Evolutionary conservation across 1,140 invertebrate genomes (phyloP), one percentile per base, ranked within the genome.

Genomic region (Achroia grisella): DNA sequence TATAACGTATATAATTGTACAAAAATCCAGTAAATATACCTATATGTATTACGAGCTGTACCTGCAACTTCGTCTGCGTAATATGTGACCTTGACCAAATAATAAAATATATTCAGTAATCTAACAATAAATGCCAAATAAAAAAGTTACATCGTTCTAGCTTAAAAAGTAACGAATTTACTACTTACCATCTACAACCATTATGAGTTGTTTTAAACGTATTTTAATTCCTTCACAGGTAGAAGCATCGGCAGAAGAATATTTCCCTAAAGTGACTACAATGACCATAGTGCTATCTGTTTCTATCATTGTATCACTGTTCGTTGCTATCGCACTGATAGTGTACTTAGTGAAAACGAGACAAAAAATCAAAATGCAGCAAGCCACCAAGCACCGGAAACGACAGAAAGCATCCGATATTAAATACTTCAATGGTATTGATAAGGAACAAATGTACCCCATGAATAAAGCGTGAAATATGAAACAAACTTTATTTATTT

Each of bases 321-420:
- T 82, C 0, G 59, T 82, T 37, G 69, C 78, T 1, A 67, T 74
- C 9, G 73, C 61, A 0, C 49, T 87, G 1, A 56, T 58, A 1
- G 71, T 80, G 0, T 86, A 85, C 52, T 52, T 87, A 1, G 49
- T 83, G 5, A 68, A 53, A 39, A 80, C 60, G 6, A 58, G 78
- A 31, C 52, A 66, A 23, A 52, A 62, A 8, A 64, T 78, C 44
- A 60, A 49, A 10, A 58, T 79, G 13, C 55, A 71, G 8, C 71
- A 72, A 17, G 71, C 70, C 3, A 76, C 80, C 10, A 39, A 76
- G 45, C 70, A 70, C 40, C 58, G 77, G n/a, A 85, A 79, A 53
- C 49, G 83, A 32, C 84, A 86, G 47, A 72, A 64, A 14, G 59
- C 62, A 4, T 6, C 47, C 0, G 82, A 87, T 39, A 49, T 61